A percentile compares a stretch with the other conserved stretches of the same genome.
These are phyloP conservation scores for Plecturocebus donacophilus DNA, from an alignment of 2,113 vertebrate species.

Conservation along the genomic window DNA sequence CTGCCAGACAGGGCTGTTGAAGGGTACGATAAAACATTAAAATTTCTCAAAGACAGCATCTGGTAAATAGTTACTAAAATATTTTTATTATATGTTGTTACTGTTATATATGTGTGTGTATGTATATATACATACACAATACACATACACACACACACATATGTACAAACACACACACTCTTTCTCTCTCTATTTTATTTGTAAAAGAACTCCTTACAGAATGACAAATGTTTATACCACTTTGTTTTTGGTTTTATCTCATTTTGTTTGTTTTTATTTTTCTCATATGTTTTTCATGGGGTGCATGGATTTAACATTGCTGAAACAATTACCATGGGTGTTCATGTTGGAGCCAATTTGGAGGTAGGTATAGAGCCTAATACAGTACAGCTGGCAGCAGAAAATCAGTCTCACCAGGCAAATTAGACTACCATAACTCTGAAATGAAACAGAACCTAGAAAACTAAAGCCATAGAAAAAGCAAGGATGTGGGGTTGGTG, in stretches of 20 bases:
- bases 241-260: background rate
- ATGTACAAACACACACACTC: no score
- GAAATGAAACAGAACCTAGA: background rate
- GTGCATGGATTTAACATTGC: background rate
- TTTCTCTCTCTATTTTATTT: background rate
- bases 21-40: background rate
- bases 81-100: background rate
- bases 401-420: background rate
- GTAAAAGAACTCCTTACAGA: background rate
- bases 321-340: background rate
- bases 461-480: background rate
- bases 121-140: background rate
- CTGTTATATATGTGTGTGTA: accelerated
- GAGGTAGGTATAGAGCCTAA: background rate
- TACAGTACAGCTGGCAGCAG: background rate
- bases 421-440: background rate
- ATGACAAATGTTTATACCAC: background rate
- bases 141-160: no score
- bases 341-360: background rate
- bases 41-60: background rate
- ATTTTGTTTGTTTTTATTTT: background rate
- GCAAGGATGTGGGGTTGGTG: background rate
- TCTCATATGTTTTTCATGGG: background rate
- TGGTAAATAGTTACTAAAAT: conserved; percentile 34
- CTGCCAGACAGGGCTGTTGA: background rate